phyloP scores from a whole-genome alignment of 1,140 invertebrate genomes.

The Drosophila chauvacae region DNA sequence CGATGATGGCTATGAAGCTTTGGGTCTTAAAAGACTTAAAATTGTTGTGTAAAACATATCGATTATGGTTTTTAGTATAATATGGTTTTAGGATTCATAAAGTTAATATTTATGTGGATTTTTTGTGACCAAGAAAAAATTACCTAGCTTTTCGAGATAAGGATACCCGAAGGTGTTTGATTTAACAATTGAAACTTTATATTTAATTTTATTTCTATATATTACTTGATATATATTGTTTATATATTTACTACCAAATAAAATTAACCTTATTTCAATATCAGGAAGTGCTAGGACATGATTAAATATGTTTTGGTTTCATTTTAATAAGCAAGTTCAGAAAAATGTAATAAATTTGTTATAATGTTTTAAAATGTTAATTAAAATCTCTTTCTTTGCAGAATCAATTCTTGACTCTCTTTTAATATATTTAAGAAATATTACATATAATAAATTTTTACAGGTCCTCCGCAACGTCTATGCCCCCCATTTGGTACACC shows the following conservation, averaged over 20 bases:
- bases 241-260: background rate
- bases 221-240: background rate
- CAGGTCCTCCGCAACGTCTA: slow-evolving; percentile 12
- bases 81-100: background rate
- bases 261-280: too few species aligned
- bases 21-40: background rate
- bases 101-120: background rate
- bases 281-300: too few species aligned
- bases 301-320: too few species aligned
- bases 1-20: background rate
- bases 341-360: too few species aligned
- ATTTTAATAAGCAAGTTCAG: too few species aligned
- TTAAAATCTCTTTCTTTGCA: background rate
- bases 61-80: background rate
- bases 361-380: too few species aligned
- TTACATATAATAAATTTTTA: background rate
- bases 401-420: background rate
- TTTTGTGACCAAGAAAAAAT: too few species aligned
- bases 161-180: background rate
- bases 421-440: background rate
- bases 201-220: background rate
- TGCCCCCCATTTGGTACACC: background rate
- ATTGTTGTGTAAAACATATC: background rate
- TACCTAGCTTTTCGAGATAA: background rate
- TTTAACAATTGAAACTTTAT: background rate